Base-by-base conservation (phyloP, 2,113 vertebrate genomes). In the Cathartes aura region DNA sequence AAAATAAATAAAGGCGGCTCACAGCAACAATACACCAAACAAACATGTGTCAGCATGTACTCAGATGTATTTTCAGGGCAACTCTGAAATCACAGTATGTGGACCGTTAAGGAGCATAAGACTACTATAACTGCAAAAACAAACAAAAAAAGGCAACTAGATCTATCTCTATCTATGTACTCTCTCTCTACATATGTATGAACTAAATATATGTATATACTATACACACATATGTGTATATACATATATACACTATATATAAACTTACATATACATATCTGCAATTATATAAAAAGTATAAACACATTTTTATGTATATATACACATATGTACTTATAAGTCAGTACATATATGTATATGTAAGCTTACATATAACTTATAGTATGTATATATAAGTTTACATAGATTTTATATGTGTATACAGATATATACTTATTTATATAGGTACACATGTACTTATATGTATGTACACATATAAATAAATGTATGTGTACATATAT, bases 201-300 rank as follows among this genome's bases (percentile, higher is more conserved):
- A 81, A 34, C 18, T 58, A 62, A 55, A 45, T 55, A n/a, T 5
- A 67, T 12, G 19, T 30, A 88, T 6, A 62, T 12, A 48, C 10
- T 15, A 36, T 20, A 79, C 8, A 59, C 2, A 34, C 3, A 56
- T 1, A 2, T 14, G 4, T 8, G 0, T 22, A 2, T 38, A 18
- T 26, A 15, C 11, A 67, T 1, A 42, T 1, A 63, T 1, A 19
- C 20, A 64, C 47, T 24, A 22, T 21, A 42, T 12, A 53, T 22
- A 62, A 85, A 36, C n/a, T 27, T 38, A 74, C 3, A 71, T 29
- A 58, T 13, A 66, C 2, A 26, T 20, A 15, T 3, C 13, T 50
- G 26, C 45, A 64, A 9, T 22, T 55, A 21, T 7, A 68, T 43
- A 62, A 76, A 67, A 78, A 70, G 9, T 17, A 45, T 38, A 47